Conservation (phyloP, 2,797 vertebrate species). For the Coendou prehensilis region DNA sequence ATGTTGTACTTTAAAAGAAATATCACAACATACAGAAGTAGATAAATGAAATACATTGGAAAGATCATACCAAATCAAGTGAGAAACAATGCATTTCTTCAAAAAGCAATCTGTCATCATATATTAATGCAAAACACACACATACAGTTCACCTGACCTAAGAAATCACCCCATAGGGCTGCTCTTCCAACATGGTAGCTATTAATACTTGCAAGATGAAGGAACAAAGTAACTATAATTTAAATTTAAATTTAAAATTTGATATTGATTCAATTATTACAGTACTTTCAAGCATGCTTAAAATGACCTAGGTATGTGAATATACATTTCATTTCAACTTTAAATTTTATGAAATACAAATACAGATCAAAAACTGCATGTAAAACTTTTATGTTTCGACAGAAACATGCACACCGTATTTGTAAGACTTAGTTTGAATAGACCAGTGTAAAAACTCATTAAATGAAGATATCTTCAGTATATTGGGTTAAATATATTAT, state of each 20-base stretch:
- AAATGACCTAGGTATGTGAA: background rate
- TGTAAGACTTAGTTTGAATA: background rate
- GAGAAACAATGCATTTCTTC: background rate
- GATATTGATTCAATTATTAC: background rate
- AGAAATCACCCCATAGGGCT: background rate
- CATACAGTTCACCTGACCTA: background rate
- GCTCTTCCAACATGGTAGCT: background rate
- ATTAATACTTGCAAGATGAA: background rate
- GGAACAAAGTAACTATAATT: background rate
- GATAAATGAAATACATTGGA: slow-evolving; percentile 12
- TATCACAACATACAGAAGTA: background rate
- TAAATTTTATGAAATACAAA: slow-evolving; percentile 20
- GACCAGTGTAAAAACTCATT: background rate
- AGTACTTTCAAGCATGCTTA: background rate
- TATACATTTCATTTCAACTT: background rate
- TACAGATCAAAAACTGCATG: background rate
- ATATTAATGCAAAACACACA: background rate
- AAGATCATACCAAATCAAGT: background rate
- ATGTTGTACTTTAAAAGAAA: slow-evolving; percentile 7
- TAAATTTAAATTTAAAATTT: slow-evolving; percentile 32
- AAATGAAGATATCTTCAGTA: background rate
- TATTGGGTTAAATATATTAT: background rate
- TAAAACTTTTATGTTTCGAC: slow-evolving; percentile 24
- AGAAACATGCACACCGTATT: background rate
- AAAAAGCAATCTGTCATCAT: background rate